phyloP scores from a whole-genome alignment of 2,797 vertebrate species.

The Percopsis omiscomaycus region DNA sequence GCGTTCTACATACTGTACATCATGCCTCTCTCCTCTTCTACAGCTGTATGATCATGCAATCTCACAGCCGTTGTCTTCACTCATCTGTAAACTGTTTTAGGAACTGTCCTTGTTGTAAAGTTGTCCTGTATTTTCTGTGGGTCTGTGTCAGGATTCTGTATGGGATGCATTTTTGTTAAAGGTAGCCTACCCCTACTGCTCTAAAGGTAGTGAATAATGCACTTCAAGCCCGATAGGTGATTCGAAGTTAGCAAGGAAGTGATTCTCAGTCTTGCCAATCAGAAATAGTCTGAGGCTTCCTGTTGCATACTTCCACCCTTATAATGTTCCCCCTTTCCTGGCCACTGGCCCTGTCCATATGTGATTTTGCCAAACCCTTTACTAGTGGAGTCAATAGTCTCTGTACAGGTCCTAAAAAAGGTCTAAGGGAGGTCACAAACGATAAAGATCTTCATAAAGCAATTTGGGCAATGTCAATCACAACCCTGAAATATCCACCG shows the following conservation, averaged over 20 bases:
- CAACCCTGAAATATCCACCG: slow-evolving; percentile 26
- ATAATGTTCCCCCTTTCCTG: slow-evolving; percentile 50
- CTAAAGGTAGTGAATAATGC: slow-evolving; percentile 60
- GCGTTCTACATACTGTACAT: slow-evolving; percentile 58
- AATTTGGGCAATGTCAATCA: too few species aligned
- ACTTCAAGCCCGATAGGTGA: slow-evolving; percentile 53
- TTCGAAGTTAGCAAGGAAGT: slow-evolving; percentile 22
- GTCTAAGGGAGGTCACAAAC: slow-evolving; percentile 21
- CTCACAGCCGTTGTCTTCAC: slow-evolving; percentile 33
- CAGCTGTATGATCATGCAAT: slow-evolving; percentile 70
- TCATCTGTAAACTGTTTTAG: slow-evolving; percentile 46
- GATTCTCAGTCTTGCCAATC: slow-evolving; percentile 51
- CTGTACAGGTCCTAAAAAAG: slow-evolving; percentile 20
- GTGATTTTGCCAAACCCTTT: slow-evolving; percentile 14
- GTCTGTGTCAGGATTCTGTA: slow-evolving; percentile 62
- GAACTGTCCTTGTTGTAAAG: slow-evolving; percentile 41
- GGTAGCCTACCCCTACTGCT: slow-evolving; percentile 38
- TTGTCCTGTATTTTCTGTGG: slow-evolving; percentile 50
- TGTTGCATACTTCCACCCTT: slow-evolving; percentile 24
- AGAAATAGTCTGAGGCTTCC: slow-evolving; percentile 24
- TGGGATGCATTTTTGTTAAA: slow-evolving; percentile 32
- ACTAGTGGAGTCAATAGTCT: slow-evolving; percentile 23
- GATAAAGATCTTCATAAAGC: too few species aligned
- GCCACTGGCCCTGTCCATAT: slow-evolving; percentile 42
- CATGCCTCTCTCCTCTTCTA: slow-evolving; percentile 29